Conservation (phyloP, 2,888 invertebrate species). For the Catocala fraxini region DNA sequence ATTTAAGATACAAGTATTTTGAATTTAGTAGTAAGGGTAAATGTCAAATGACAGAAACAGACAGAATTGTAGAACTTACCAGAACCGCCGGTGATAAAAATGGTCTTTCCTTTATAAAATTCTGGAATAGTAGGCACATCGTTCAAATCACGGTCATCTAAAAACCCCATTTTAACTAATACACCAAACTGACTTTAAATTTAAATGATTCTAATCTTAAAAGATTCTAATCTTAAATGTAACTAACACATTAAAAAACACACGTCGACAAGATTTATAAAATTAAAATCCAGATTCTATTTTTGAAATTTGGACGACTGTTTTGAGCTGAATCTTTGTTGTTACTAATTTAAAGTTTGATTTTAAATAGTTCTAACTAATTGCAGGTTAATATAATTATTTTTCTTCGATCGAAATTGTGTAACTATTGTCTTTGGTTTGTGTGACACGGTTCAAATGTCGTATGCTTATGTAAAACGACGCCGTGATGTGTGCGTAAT, state of each 20-base stretch:
- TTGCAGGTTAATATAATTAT: background rate
- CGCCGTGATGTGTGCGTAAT: background rate
- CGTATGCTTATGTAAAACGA: background rate
- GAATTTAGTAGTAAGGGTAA: too few relatives aligned
- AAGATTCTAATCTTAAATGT: too few relatives aligned
- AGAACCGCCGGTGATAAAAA: conserved; percentile 95
- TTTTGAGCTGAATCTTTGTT: too few relatives aligned
- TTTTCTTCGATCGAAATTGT: background rate
- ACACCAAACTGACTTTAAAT: background rate
- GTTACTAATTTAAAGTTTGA: too few relatives aligned
- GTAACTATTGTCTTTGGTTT: background rate
- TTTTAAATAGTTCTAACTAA: too few relatives aligned
- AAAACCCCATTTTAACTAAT: conserved; percentile 60
- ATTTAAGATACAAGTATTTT: too few relatives aligned
- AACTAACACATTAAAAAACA: too few relatives aligned
- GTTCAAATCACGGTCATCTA: conserved; percentile 62
- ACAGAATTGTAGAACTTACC: conserved; percentile 73
- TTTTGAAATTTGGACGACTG: too few relatives aligned
- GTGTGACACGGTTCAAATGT: conserved; percentile 1
- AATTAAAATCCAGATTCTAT: too few relatives aligned
- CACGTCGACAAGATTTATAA: too few relatives aligned
- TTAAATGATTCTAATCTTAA: background rate
- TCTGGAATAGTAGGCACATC: conserved; percentile 83
- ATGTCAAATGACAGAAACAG: too few relatives aligned
- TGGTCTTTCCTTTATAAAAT: conserved; percentile 90